Evolutionary conservation across 2,888 invertebrate species (phyloP).

Genomic region (Pandemis corylana): DNA sequence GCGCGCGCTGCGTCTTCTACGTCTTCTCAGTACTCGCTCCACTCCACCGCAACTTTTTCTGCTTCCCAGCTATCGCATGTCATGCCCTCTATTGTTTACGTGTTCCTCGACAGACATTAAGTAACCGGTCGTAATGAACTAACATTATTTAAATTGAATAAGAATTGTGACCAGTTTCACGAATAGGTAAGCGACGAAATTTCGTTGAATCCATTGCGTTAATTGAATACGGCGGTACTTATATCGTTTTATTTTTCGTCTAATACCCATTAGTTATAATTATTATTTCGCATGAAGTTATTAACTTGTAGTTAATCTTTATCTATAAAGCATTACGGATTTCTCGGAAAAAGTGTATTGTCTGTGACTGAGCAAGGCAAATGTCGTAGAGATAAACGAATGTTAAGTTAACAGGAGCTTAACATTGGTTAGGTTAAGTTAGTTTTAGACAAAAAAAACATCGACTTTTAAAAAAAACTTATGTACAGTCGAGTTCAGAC

Average conservation of each 20-base stretch:
- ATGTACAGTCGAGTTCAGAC: too few species aligned
- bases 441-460: too few species aligned
- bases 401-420: too few species aligned
- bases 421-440: too few species aligned
- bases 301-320: not conserved
- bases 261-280: not conserved
- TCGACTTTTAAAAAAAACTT: too few species aligned
- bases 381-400: too few species aligned
- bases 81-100: conserved; percentile 34
- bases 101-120: conserved; percentile 7
- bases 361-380: too few species aligned
- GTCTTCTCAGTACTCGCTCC: conserved; percentile 47
- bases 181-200: conserved; percentile 8
- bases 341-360: too few species aligned
- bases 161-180: conserved; percentile 1
- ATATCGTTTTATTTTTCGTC: not conserved
- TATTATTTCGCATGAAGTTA: not conserved
- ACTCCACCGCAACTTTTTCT: conserved; percentile 19
- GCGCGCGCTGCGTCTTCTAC: conserved; percentile 55
- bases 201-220: conserved; percentile 15
- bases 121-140: conserved; percentile 15
- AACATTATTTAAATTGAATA: conserved; percentile 13
- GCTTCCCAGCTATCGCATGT: conserved; percentile 15
- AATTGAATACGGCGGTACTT: not conserved
- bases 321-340: too few species aligned